Evolutionary conservation across 1,140 invertebrate species (phyloP), one percentile per base, ranked within the genome.

Genomic region (Macrostomum lignano): DNA sequence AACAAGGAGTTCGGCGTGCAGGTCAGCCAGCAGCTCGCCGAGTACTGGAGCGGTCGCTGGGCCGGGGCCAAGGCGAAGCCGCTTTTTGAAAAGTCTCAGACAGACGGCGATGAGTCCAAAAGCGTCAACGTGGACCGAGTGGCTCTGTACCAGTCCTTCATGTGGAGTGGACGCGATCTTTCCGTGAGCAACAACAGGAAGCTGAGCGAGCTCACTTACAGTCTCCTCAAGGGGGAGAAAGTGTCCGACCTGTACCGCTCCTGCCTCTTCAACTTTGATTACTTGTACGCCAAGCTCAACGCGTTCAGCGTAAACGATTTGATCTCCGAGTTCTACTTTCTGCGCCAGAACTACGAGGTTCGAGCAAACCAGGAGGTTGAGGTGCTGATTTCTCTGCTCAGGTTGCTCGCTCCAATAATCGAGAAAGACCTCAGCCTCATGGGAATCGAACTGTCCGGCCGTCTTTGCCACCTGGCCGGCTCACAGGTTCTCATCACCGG

Each of bases 161-260:
- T n/a, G n/a, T n/a, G n/a, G n/a, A n/a, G n/a, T n/a, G n/a, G n/a
- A n/a, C n/a, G n/a, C n/a, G n/a, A n/a, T n/a, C n/a, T n/a, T n/a
- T n/a, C n/a, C n/a, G n/a, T n/a, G n/a, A 15, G 14, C 5, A 28
- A 28, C 19, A 17, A 28, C 15, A 28, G 26, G 26, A 28, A 28
- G 19, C 19, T 28, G 19, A 5, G 7, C 3, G 26, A 28, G 9
- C 26, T 28, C 9, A 14, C 9, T 15, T 28, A 5, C 9, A 7
- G 15, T 5, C 9, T 28, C 4, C 7, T 28, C 9, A 5, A 14
- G 4, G 15, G 19, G 15, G 26, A 9, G 14, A 28, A 9, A 9
- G 3, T 17, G 4, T 15, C 15, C 19, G 26, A 28, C 7, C 19
- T 28, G 9, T 28, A 28, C 19, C 15, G 19, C 15, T 28, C 15